Conservation (phyloP, 2,888 invertebrate species). For the Drosophila kambysellisi region DNA sequence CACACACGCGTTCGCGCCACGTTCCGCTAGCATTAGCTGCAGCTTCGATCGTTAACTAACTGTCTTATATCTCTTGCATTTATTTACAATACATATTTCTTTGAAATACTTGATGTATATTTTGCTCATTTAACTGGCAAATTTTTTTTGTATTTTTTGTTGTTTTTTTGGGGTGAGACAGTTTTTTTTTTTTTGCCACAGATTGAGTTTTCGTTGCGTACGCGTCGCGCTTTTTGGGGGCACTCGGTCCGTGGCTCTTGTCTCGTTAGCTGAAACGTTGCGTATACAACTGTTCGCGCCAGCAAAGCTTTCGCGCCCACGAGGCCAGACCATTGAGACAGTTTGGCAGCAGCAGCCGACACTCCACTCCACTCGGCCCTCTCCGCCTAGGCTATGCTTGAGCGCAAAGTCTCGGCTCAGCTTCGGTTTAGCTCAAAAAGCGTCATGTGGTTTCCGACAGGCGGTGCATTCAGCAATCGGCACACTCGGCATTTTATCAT, state of each 20-base stretch:
- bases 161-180: slow-evolving; percentile 26
- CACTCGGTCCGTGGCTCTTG: slow-evolving; percentile 69
- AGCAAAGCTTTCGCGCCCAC: slow-evolving; percentile 80
- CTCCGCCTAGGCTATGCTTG: slow-evolving; percentile 43
- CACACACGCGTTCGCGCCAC: slow-evolving; percentile 71
- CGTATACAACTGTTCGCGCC: slow-evolving; percentile 82
- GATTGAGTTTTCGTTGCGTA: slow-evolving; percentile 68
- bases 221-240: slow-evolving; percentile 59
- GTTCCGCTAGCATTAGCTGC: slow-evolving; percentile 25
- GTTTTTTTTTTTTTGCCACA: slow-evolving; percentile 52
- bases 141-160: neutral
- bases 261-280: slow-evolving; percentile 82
- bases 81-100: slow-evolving; percentile 12
- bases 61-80: neutral
- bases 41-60: slow-evolving; percentile 4
- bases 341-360: slow-evolving; percentile 47
- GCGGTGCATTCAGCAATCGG: slow-evolving; percentile 45
- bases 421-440: slow-evolving; percentile 61
- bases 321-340: slow-evolving; percentile 70
- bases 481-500: slow-evolving; percentile 14
- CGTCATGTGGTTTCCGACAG: slow-evolving; percentile 64
- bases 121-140: neutral
- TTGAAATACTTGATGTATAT: neutral
- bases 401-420: slow-evolving; percentile 51
- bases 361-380: slow-evolving; percentile 3